Base-by-base conservation (phyloP, 1,140 invertebrate species). In the Drosophila novamexicana region DNA sequence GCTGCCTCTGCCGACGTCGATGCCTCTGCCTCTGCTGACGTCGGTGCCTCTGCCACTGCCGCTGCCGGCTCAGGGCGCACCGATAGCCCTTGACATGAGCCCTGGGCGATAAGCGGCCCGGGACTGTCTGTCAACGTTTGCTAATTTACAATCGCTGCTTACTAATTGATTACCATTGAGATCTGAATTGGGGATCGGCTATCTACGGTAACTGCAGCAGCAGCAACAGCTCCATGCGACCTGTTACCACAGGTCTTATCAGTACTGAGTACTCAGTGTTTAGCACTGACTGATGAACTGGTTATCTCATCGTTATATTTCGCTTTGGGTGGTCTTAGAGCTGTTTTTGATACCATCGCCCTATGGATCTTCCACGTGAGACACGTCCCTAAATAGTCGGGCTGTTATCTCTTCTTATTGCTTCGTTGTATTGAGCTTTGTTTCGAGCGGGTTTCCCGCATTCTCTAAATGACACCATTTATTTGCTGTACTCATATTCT, bases 91-190 rank as follows among this genome's bases (percentile, higher is more conserved):
- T 77, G 74, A 77, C 74, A 72, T 67, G 47, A 32, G 39, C 9
- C 39, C 52, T 29, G 14, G 44, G 66, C 63, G 71, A 78, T 77
- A 72, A 42, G 73, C 29, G 36, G 7, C 6, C 18, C 39, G 14
- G 14, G 16, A 18, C 18, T 44, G 56, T 72, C 67, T 65, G 52
- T 79, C 65, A 83, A 63, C 47, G 44, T 68, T 83, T 64, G 77
- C 84, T 89, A 88, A 86, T 86, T 88, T 89, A 66, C 72, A 82
- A 63, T 71, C 71, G 34, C 18, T 73, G 58, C 74, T 79, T 74
- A 81, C 84, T 89, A 88, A 88, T 88, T 88, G 84, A 83, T 89
- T 89, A 75, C 67, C 54, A 66, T 70, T 54, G 40, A 7, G 29
- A n/a, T 16, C 7, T 12, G 1, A 67, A 22, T 18, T 53, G 7